Evolutionary conservation across 2,113 vertebrate species (phyloP).

Genomic region (Illadopsis cleaveri): DNA sequence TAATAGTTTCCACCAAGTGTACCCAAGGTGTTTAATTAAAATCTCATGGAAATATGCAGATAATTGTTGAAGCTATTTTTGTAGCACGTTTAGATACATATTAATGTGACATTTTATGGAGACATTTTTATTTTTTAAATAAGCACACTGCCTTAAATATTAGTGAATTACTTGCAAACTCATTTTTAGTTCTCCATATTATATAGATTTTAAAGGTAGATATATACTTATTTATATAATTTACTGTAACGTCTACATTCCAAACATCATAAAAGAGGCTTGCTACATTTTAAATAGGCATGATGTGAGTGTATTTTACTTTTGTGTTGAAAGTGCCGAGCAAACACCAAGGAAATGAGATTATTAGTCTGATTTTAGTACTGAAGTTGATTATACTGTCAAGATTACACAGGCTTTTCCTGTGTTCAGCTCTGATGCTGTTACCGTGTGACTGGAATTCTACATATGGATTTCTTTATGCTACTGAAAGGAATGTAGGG

Average conservation of each 20-base stretch:
- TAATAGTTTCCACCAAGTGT: not conserved
- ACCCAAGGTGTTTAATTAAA: not conserved
- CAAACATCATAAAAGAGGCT: not conserved
- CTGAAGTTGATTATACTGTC: not conserved
- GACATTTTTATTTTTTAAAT: not conserved
- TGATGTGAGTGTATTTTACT: not conserved
- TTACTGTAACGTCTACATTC: not conserved
- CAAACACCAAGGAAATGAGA: not conserved
- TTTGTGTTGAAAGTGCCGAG: not conserved
- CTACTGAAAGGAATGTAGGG: not conserved
- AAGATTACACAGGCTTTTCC: not conserved
- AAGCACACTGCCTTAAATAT: not conserved
- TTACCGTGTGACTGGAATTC: not conserved
- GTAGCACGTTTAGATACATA: not conserved
- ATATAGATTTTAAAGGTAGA: not conserved
- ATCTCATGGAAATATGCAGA: not conserved
- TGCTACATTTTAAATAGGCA: not conserved
- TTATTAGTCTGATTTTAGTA: not conserved
- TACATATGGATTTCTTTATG: not conserved
- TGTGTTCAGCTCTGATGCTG: not conserved
- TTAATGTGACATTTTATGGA: not conserved
- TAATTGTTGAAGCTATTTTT: not conserved
- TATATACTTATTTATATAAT: not conserved
- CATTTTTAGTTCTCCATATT: not conserved
- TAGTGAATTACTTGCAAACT: not conserved